A percentile compares a stretch with the other conserved stretches of the same genome.
These are phyloP conservation scores for Parazoanthus darwini DNA, from an alignment of 92 coral and sea anemone genomes.

Conservation along the genomic window DNA sequence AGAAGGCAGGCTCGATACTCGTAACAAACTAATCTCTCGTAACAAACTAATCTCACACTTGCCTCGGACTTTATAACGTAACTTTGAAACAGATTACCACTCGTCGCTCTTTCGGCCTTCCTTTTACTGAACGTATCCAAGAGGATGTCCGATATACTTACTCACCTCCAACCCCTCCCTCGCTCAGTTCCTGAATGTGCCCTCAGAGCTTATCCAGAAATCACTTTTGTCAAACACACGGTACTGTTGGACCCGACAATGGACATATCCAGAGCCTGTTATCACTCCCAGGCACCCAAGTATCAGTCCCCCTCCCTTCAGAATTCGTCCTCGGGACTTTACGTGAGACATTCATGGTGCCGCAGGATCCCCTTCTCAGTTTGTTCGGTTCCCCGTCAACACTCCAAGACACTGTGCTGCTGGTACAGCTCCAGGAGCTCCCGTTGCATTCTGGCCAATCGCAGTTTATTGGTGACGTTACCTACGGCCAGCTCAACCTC, in stretches of 20 bases:
- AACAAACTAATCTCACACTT: not conserved
- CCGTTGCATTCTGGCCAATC: slow-evolving; percentile 63
- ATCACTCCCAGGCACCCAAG: too few species aligned
- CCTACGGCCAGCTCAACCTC: slow-evolving; percentile 60
- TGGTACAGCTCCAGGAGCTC: slow-evolving; percentile 57
- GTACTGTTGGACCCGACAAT: too few species aligned
- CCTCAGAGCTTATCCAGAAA: too few species aligned
- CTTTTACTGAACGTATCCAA: not conserved
- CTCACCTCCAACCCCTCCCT: not conserved
- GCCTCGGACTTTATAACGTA: too few species aligned
- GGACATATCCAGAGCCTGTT: too few species aligned
- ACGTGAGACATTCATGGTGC: not conserved
- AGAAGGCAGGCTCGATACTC: not conserved
- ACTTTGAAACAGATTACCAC: not conserved
- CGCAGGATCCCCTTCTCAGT: not conserved
- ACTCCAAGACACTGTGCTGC: slow-evolving; percentile 40
- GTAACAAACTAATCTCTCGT: not conserved
- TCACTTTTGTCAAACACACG: too few species aligned
- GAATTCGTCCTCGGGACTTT: too few species aligned
- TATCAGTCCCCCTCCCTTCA: too few species aligned
- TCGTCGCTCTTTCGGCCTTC: not conserved
- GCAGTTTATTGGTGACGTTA: slow-evolving; percentile 47
- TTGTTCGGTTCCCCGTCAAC: not conserved
- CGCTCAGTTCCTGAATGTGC: too few species aligned
- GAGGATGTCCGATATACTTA: not conserved